Percentiles rank a stretch among this genome's conserved stretches.
phyloP scores from a whole-genome alignment of 2,113 vertebrate genomes.

The Platichthys stellatus region DNA sequence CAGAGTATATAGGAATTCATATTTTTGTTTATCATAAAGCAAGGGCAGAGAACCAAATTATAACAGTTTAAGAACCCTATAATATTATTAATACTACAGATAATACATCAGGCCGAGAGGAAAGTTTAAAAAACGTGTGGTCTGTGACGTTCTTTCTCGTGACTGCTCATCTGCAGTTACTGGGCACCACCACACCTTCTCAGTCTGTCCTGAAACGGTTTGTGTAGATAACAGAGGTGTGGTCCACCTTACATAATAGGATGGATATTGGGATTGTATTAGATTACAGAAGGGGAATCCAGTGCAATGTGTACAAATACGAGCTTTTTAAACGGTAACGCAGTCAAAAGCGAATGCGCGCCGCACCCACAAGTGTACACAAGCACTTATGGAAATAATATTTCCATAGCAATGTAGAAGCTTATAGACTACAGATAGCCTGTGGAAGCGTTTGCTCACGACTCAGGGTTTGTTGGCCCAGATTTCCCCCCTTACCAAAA shows the following conservation, averaged over 20 bases:
- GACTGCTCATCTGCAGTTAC: not conserved
- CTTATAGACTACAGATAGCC: not conserved
- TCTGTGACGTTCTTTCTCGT: too few species aligned
- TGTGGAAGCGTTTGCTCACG: not conserved
- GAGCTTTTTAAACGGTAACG: not conserved
- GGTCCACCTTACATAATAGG: not conserved
- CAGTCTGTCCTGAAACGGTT: not conserved
- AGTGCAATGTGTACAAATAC: not conserved
- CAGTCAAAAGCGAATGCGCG: not conserved
- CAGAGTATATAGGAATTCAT: too few species aligned
- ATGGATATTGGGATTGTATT: not conserved
- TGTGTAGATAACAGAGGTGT: not conserved
- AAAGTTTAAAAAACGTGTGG: too few species aligned
- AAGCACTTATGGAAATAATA: not conserved
- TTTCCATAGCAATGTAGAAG: too few species aligned
- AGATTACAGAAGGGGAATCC: not conserved
- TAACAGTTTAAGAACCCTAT: too few species aligned
- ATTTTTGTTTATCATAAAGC: too few species aligned
- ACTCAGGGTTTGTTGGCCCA: not conserved
- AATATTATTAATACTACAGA: too few species aligned
- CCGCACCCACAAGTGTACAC: not conserved
- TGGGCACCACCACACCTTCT: slow-evolving; percentile 6
- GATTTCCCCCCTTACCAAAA: not conserved
- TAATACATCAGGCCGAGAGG: too few species aligned
- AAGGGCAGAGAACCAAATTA: too few species aligned